Evolutionary conservation across 2,113 vertebrate species (phyloP).

Genomic region (Progne subis): DNA sequence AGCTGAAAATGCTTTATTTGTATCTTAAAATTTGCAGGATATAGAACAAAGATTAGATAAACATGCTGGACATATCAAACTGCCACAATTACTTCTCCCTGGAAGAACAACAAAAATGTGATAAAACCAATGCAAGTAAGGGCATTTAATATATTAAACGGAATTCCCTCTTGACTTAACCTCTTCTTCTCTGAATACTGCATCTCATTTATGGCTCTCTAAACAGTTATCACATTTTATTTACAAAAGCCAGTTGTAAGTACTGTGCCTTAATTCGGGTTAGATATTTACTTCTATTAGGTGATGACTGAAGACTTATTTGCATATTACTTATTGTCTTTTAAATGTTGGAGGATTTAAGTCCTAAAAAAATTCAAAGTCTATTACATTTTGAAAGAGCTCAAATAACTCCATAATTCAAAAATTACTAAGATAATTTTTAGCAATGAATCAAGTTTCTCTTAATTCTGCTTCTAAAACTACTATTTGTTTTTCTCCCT

Average conservation of each 20-base stretch:
- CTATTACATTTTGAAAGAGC: not conserved
- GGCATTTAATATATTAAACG: not conserved
- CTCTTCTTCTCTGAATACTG: not conserved
- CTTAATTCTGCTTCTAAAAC: not conserved
- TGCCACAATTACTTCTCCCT: not conserved
- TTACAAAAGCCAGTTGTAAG: not conserved
- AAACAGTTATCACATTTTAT: not conserved
- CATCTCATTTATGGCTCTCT: not conserved
- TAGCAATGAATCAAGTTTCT: not conserved
- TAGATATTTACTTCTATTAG: not conserved
- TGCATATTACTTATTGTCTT: not conserved
- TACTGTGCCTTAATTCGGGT: not conserved
- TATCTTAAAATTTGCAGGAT: not conserved
- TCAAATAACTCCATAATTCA: not conserved
- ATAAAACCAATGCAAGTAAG: conserved; percentile 7
- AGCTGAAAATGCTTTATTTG: not conserved
- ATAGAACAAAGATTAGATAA: conserved; percentile 27
- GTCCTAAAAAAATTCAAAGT: not conserved
- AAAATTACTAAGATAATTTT: not conserved
- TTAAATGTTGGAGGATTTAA: not conserved
- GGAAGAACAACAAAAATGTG: not conserved
- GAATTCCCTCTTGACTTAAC: not conserved
- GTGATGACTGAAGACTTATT: not conserved
- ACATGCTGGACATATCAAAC: not conserved
- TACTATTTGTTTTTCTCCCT: not conserved